Conservation (phyloP, 2,113 vertebrate species). For the Tenrec ecaudatus region DNA sequence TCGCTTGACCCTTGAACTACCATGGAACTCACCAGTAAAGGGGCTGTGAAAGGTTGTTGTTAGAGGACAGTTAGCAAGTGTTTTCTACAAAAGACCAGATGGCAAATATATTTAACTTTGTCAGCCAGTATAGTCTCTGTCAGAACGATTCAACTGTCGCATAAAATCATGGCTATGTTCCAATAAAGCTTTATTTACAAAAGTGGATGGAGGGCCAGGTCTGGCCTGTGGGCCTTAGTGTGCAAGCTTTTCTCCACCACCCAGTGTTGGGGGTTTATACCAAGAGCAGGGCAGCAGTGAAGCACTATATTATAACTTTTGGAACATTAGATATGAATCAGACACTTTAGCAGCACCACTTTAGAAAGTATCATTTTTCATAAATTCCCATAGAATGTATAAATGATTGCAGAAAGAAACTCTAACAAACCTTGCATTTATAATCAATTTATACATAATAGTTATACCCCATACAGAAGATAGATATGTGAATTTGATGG, state of each 20-base stretch:
- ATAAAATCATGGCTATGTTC: neutral
- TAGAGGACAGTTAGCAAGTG: neutral
- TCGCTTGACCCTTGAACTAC: neutral
- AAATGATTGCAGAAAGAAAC: neutral
- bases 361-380: neutral
- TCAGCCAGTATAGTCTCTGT: neutral
- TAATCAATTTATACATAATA: neutral
- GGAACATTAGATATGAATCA: neutral
- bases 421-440: neutral
- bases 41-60: neutral
- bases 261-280: too few species aligned
- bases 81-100: neutral
- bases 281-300: neutral
- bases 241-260: neutral
- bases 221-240: neutral
- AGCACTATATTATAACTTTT: neutral
- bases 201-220: neutral
- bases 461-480: neutral
- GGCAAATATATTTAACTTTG: neutral
- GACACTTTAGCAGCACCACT: neutral
- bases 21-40: neutral
- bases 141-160: neutral
- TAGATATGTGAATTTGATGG: neutral
- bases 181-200: neutral
- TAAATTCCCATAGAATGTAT: neutral